A percentile compares a stretch with the other conserved stretches of the same genome.
Evolutionary conservation across 2,888 invertebrate genomes (phyloP).

Genomic region (Electrophaes corylata): DNA sequence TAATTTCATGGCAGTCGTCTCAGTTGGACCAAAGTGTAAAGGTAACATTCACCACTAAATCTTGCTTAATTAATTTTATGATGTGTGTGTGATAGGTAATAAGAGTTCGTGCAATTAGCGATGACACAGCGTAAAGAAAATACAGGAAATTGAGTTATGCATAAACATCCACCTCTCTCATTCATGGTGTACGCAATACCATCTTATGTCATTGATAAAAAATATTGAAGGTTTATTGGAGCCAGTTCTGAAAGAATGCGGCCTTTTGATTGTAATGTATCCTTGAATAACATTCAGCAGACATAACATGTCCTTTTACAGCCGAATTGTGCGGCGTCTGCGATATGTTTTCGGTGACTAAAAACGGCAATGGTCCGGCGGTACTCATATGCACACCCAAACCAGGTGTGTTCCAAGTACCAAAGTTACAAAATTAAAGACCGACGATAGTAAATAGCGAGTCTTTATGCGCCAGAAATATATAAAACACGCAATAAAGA

Average conservation of each 20-base stretch:
- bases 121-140: slow-evolving; percentile 4
- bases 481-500: slow-evolving; percentile 23
- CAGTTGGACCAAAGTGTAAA: slow-evolving; percentile 9
- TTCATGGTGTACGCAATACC: slow-evolving; percentile 17
- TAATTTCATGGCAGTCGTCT: background rate
- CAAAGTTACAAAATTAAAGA: slow-evolving; percentile 15
- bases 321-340: slow-evolving; percentile 30
- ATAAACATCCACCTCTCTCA: slow-evolving; percentile 8
- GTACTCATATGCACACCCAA: slow-evolving; percentile 24
- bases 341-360: slow-evolving; percentile 24
- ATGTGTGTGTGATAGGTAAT: background rate
- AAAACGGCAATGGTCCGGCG: slow-evolving; percentile 10
- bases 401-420: slow-evolving; percentile 28
- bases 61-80: slow-evolving; percentile 2
- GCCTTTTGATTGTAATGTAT: slow-evolving; percentile 2
- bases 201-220: slow-evolving; percentile 22
- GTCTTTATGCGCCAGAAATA: slow-evolving; percentile 23
- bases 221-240: slow-evolving; percentile 23
- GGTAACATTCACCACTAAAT: background rate
- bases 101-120: background rate
- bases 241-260: background rate
- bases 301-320: slow-evolving; percentile 21
- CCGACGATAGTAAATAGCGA: slow-evolving; percentile 28
- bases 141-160: background rate
- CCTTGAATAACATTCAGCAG: slow-evolving; percentile 16